Evolutionary conservation across 2,888 invertebrate species (phyloP).

Genomic region (Dynastes hyllus): DNA sequence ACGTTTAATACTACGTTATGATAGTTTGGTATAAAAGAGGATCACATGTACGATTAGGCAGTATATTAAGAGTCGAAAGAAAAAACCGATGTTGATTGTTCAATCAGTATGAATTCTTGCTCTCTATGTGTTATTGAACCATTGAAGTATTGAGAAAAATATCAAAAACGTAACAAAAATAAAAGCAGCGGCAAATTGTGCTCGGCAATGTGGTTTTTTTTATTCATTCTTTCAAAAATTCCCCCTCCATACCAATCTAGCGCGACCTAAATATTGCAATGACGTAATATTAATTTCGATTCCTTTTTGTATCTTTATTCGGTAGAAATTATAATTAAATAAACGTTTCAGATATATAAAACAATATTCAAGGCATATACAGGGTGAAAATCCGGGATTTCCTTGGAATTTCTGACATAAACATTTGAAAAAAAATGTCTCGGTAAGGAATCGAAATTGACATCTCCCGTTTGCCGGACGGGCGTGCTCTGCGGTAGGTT

Average conservation of each 20-base stretch:
- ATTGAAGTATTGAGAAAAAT: conserved; percentile 60
- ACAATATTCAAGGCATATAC: no score
- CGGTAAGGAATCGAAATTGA: no score
- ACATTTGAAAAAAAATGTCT: no score
- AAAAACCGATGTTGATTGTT: conserved; percentile 55
- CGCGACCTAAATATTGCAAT: no score
- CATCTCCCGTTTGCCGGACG: no score
- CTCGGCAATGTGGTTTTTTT: conserved; percentile 18
- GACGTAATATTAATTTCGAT: no score
- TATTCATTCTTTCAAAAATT: not conserved
- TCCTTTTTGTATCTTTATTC: no score
- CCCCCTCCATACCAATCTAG: not conserved
- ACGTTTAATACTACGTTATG: not conserved
- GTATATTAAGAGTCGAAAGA: conserved; percentile 56
- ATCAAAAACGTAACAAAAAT: conserved; percentile 59
- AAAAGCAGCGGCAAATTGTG: conserved; percentile 51
- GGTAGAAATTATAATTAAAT: no score
- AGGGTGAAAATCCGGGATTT: no score
- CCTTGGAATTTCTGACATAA: no score
- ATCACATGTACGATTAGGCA: conserved; percentile 55
- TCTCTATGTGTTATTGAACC: conserved; percentile 62
- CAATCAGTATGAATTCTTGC: conserved; percentile 59
- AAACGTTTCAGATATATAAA: no score
- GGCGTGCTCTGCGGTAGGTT: no score
- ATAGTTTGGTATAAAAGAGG: conserved; percentile 33